These are phyloP conservation scores for Eucriotettix oculatus DNA, from an alignment of 2,888 invertebrate species.

Conservation along the genomic window DNA sequence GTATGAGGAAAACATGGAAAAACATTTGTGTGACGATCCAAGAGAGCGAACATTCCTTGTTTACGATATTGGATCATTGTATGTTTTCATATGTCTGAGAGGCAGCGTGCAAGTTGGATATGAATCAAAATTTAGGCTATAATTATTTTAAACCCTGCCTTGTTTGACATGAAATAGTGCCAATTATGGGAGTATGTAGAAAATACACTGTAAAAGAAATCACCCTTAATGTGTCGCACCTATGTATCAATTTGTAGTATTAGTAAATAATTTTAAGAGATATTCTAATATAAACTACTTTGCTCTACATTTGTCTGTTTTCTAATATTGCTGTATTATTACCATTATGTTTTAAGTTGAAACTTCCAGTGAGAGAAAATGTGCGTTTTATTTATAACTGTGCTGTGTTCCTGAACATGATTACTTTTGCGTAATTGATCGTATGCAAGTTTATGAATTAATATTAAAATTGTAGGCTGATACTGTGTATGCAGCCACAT, in stretches of 20 bases:
- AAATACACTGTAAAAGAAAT: conserved; percentile 4
- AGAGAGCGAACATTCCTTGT: not conserved
- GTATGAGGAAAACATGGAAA: not conserved
- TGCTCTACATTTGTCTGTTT: conserved; percentile 8
- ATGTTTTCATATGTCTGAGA: not conserved
- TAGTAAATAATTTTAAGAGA: conserved; percentile 12
- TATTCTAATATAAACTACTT: conserved; percentile 8
- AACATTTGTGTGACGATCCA: not conserved
- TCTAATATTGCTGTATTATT: conserved; percentile 9
- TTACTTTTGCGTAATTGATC: conserved; percentile 2
- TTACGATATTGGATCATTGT: not conserved
- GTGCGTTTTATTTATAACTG: conserved; percentile 1
- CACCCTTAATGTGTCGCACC: conserved; percentile 11
- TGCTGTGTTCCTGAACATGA: conserved; percentile 1
- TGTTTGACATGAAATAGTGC: conserved; percentile 12
- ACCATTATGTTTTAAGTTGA: conserved; percentile 4
- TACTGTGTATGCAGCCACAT: conserved; percentile 6
- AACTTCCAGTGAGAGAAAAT: not conserved
- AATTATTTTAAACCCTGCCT: conserved; percentile 10
- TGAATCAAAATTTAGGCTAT: conserved; percentile 8
- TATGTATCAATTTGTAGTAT: conserved; percentile 10
- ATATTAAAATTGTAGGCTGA: not conserved
- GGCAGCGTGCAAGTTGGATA: conserved; percentile 3
- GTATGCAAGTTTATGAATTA: not conserved
- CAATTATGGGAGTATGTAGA: conserved; percentile 10